phyloP scores from a whole-genome alignment of 2,797 vertebrate genomes.

The Helicolenus hilgendorfi region DNA sequence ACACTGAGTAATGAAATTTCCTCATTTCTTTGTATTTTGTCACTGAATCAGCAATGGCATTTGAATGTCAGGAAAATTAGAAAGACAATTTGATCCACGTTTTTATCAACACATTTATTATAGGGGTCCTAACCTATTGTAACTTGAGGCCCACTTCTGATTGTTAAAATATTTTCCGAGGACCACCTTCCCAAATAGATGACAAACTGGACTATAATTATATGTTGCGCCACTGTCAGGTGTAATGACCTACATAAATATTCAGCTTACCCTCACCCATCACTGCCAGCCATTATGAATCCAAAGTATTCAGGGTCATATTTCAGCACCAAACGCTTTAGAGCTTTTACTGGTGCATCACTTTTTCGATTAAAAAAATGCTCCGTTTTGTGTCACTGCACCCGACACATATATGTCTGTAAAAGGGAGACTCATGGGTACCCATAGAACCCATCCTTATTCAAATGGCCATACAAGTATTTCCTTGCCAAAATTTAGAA shows the following conservation, averaged over 20 bases:
- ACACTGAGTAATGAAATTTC: slow-evolving; percentile 41
- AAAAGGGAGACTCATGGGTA: not conserved
- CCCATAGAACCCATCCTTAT: not conserved
- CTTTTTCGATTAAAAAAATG: no score
- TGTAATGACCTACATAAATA: not conserved
- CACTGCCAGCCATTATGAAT: no score
- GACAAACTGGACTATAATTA: not conserved
- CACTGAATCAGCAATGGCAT: slow-evolving; percentile 44
- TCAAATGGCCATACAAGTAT: not conserved
- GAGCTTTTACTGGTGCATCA: no score
- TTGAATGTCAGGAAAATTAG: slow-evolving; percentile 45
- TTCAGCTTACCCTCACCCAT: not conserved
- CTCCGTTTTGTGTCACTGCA: not conserved
- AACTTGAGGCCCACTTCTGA: not conserved
- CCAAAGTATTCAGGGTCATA: no score
- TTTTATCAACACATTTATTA: not conserved
- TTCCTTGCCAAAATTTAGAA: no score
- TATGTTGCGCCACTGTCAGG: not conserved
- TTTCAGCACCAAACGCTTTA: no score
- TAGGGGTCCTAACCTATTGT: not conserved
- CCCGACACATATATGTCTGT: not conserved
- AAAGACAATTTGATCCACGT: not conserved
- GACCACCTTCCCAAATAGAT: not conserved
- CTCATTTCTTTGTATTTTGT: slow-evolving; percentile 55
- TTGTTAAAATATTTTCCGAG: not conserved